Conservation (phyloP, 1,140 invertebrate genomes). For the Drosophila takahashii region DNA sequence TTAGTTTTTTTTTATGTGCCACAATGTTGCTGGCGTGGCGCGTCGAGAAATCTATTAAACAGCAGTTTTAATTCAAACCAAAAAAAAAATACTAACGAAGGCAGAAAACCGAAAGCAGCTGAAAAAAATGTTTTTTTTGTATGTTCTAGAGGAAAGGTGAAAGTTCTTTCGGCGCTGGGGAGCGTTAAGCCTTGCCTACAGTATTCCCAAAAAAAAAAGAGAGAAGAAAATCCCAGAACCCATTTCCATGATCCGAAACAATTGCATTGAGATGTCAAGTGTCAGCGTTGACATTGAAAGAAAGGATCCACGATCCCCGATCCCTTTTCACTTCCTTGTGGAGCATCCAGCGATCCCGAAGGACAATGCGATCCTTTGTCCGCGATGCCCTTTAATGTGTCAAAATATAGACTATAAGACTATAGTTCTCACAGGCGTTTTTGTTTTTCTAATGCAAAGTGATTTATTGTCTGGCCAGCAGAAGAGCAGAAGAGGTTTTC, state of each 20-base stretch:
- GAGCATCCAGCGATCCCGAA: constrained; percentile 18
- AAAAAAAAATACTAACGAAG: background rate
- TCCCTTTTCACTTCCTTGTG: constrained; percentile 21
- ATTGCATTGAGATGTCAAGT: constrained; percentile 80
- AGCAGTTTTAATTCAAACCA: constrained; percentile 27
- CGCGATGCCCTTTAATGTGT: constrained; percentile 74
- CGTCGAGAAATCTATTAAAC: constrained; percentile 74
- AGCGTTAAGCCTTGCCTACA: constrained; percentile 68
- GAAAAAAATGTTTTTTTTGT: background rate
- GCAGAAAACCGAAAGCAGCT: constrained; percentile 40
- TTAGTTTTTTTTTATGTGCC: constrained; percentile 34
- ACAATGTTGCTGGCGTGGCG: constrained; percentile 66
- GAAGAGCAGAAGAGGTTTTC: constrained; percentile 3
- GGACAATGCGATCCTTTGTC: constrained; percentile 58
- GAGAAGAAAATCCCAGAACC: constrained; percentile 16
- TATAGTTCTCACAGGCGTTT: constrained; percentile 42
- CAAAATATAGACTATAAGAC: constrained; percentile 74
- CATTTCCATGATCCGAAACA: constrained; percentile 34
- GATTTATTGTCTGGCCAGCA: constrained; percentile 69
- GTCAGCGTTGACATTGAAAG: constrained; percentile 77
- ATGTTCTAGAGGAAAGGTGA: constrained; percentile 54
- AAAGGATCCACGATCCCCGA: constrained; percentile 23
- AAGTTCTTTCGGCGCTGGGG: constrained; percentile 75
- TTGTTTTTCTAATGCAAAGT: constrained; percentile 65
- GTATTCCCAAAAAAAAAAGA: background rate